Evolutionary conservation across 2,888 invertebrate species (phyloP).

Genomic region (Ellobium chinense): DNA sequence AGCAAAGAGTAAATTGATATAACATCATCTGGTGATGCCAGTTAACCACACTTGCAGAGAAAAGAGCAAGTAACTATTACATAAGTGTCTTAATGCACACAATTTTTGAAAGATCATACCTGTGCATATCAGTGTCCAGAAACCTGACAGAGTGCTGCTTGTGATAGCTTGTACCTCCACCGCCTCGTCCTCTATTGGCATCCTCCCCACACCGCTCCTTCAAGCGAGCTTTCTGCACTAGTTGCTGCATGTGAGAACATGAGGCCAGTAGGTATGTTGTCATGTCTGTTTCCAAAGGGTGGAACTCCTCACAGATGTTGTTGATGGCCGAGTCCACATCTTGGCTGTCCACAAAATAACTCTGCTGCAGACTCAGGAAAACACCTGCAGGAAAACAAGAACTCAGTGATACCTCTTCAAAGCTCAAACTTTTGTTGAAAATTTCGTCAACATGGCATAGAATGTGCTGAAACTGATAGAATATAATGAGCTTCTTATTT

Average conservation of each 20-base stretch:
- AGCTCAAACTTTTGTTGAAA: too few species aligned
- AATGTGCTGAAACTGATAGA: too few species aligned
- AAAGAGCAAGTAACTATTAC: too few species aligned
- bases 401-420: too few species aligned
- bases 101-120: too few species aligned
- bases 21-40: too few species aligned
- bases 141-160: constrained; percentile 32
- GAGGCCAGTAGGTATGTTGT: constrained; percentile 83
- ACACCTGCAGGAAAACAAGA: constrained; percentile 63
- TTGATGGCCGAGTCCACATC: constrained; percentile 86
- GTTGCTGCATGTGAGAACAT: constrained; percentile 74
- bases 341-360: constrained; percentile 82
- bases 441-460: too few species aligned
- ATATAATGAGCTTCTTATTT: too few species aligned
- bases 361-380: constrained; percentile 83
- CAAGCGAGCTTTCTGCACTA: constrained; percentile 58
- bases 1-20: too few species aligned
- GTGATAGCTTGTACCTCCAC: neutral
- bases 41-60: too few species aligned
- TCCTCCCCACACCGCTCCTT: constrained; percentile 40
- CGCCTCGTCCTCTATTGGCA: neutral
- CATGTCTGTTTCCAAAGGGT: constrained; percentile 84
- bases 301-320: constrained; percentile 84
- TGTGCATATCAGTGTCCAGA: constrained; percentile 31
- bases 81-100: too few species aligned